Evolutionary conservation across 2,797 vertebrate species (phyloP), one percentile per base, ranked within the genome.

Genomic region (Pempheris klunzingeri): DNA sequence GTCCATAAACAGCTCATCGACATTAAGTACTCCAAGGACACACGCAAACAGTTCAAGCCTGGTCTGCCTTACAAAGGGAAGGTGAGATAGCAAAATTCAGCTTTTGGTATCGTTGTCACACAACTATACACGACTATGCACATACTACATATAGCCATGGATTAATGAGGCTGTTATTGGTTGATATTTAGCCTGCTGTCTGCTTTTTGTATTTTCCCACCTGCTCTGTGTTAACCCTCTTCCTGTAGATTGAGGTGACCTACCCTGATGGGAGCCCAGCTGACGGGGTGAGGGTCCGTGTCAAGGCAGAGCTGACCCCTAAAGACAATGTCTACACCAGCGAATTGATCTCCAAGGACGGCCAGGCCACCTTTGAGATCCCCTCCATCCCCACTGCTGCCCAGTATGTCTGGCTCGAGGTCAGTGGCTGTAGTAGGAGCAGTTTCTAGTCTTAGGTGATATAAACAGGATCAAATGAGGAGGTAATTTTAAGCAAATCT

Each of bases 381-480:
- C 97, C 97, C 1, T 97, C 96, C 82, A 98, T 98, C 82, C 97
- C 97, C 7, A 94, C 95, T 4, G 95, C 95, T 44, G 97, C 97
- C 69, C 97, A 98, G 80, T 98, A 97, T 30, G 96, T 98, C 91
- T 98, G 97, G 97, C 93, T 99, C 38, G 97, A 99, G 97, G 97
- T 98, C 86, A 91, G 97, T 95, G 84, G 66, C 47, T 38, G 30
- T 46, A 26, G 15, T 17, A 34, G 34, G 26, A 55, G 24, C 8
- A 11, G 28, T 22, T 43, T 32, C 18, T 52, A 46, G 12, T 47
- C 32, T 63, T 36, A 50, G 4, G 5, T 18, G 3, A 59, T 28
- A 2, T 8, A 28, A 55, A 44, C 12, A 39, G 14, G 22, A 6
- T 39, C 30, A 28, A 38, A 8, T 22, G 15, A 28, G 24, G 18